A percentile compares a stretch with the other conserved stretches of the same genome.
These are phyloP conservation scores for Xanthia togata DNA, from an alignment of 2,888 invertebrate species.

Conservation along the genomic window DNA sequence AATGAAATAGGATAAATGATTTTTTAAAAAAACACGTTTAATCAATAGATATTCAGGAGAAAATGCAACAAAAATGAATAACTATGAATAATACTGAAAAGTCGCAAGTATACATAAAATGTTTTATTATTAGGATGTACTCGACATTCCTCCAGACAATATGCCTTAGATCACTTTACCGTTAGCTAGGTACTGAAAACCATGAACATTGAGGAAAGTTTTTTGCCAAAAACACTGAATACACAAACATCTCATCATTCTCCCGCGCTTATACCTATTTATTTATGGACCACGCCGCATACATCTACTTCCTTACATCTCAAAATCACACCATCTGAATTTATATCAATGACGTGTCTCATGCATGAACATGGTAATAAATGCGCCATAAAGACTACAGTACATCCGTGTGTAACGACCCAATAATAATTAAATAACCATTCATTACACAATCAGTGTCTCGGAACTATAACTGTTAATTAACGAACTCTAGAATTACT, in stretches of 20 bases:
- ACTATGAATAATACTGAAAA: not conserved
- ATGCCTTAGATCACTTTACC: too few relatives aligned
- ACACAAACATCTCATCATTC: too few relatives aligned
- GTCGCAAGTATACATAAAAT: not conserved
- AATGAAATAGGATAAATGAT: too few relatives aligned
- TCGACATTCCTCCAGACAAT: too few relatives aligned
- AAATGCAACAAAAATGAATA: not conserved
- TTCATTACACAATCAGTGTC: conserved; percentile 42
- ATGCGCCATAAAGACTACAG: not conserved
- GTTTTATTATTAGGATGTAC: not conserved
- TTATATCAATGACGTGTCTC: not conserved
- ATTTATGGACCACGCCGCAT: too few relatives aligned
- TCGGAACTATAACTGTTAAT: conserved; percentile 30
- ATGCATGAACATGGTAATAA: conserved; percentile 4
- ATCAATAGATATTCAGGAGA: not conserved
- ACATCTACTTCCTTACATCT: not conserved
- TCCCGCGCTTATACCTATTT: too few relatives aligned
- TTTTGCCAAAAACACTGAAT: too few relatives aligned
- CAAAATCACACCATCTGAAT: not conserved
- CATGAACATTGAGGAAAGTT: too few relatives aligned
- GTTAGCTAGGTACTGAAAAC: too few relatives aligned
- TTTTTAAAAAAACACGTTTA: too few relatives aligned
- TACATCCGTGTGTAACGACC: not conserved
- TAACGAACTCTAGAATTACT: not conserved
- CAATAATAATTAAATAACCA: conserved; percentile 48